Base-by-base conservation (phyloP, 1,140 invertebrate species). In the Sinonovacula constricta region DNA sequence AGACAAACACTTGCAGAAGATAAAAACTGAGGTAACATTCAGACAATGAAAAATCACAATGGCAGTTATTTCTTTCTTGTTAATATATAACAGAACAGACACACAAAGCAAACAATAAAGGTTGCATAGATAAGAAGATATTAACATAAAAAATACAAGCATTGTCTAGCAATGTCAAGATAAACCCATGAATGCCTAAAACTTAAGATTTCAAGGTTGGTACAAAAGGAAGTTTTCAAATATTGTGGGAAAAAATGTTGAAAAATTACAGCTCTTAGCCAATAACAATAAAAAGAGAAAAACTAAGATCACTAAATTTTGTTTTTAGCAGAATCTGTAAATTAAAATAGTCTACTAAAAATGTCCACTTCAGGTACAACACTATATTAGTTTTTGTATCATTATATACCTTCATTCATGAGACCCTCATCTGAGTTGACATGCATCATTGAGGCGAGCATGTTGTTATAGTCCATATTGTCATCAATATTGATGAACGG, bases 401-500 rank as follows among this genome's bases (percentile, higher is more conserved):
- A 22, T 18, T 18, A 51, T 72, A 31, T 74, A 89, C 86, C 85
- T 83, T 88, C 86, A 54, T 79, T 81, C 59, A 90, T 76, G 31
- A 88, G 81, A 63, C 84, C 31, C 66, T 88, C 87, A 36, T 90
- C 89, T 34, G 85, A 81, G 71, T 86, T 87, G 45, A 87, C 87
- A 77, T 88, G 85, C 83, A 96, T 93, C 85, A 95, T 94, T 54
- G 95, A 94, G 22, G 97, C 96, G 94, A 93, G 91, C 88, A 96
- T 97, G 85, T 95, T 95, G 53, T 84, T 76, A 91, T 98, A 98
- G 91, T 98, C 97, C 85, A 93, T 91, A 80, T 92, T 93, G 87
- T 98, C 97, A 87, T 98, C 97, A 71, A 97, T 90, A 49, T 94
- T 95, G 83, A 97, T 95, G 90, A 97, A 96, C 22, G 95, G 95